Percentiles rank a stretch among this genome's conserved stretches.
Evolutionary conservation across 2,113 vertebrate genomes (phyloP).

Genomic region (Caretta caretta): DNA sequence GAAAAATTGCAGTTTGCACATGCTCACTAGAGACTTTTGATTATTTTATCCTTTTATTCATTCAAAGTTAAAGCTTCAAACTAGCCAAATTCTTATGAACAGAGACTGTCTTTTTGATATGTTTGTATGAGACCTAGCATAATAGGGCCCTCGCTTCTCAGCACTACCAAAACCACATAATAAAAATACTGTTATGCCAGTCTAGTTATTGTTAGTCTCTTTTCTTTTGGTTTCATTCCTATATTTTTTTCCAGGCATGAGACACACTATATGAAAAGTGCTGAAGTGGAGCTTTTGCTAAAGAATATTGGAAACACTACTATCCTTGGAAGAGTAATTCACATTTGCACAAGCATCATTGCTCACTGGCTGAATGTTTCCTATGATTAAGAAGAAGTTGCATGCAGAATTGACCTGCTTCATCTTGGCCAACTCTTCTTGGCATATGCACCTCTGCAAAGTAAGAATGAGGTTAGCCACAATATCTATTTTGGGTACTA

Average conservation of each 20-base stretch:
- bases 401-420: slow-evolving; percentile 18
- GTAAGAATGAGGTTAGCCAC: slow-evolving; percentile 49
- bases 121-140: neutral
- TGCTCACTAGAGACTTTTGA: neutral
- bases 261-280: neutral
- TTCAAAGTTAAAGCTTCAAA: neutral
- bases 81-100: neutral
- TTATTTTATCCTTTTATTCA: neutral
- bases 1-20: neutral
- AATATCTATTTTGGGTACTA: neutral
- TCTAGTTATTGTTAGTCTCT: slow-evolving; percentile 14
- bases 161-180: neutral
- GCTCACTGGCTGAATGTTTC: neutral
- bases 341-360: neutral
- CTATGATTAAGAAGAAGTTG: neutral
- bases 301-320: neutral
- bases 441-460: slow-evolving; percentile 19
- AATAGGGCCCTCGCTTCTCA: neutral
- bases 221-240: neutral
- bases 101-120: neutral
- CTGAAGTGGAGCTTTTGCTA: neutral
- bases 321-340: neutral
- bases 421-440: slow-evolving; percentile 46
- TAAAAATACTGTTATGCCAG: neutral
- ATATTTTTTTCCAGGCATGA: slow-evolving; percentile 21